Evolutionary conservation across 2,113 vertebrate species (phyloP).

Genomic region (Hemiscyllium ocellatum): DNA sequence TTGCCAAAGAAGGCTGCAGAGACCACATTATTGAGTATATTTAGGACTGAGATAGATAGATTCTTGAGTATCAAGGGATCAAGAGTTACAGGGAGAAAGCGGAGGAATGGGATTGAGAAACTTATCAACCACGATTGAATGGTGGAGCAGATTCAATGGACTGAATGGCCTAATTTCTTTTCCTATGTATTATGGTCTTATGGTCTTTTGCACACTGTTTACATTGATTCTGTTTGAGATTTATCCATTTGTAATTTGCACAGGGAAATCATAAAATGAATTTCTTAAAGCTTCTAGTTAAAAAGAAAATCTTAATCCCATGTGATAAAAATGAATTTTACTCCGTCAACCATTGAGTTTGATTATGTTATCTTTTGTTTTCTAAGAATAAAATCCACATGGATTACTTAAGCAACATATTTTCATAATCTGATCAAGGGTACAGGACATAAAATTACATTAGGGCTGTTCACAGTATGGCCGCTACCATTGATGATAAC

Average conservation of each 20-base stretch:
- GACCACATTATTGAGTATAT: too few relatives aligned
- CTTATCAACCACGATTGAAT: too few relatives aligned
- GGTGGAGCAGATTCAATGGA: too few relatives aligned
- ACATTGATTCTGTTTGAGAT: neutral
- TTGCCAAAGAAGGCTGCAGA: too few relatives aligned
- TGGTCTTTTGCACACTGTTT: neutral
- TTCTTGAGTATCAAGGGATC: too few relatives aligned
- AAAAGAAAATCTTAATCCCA: neutral
- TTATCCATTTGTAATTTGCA: neutral
- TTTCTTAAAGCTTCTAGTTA: neutral
- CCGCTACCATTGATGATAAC: neutral
- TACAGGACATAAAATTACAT: neutral
- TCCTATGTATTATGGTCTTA: too few relatives aligned
- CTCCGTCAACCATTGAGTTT: neutral
- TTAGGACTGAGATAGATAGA: too few relatives aligned
- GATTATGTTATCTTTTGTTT: neutral
- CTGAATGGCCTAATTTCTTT: too few relatives aligned
- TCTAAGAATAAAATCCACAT: neutral
- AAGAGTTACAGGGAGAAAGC: too few relatives aligned
- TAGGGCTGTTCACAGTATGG: neutral
- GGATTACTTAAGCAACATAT: neutral
- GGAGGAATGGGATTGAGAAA: too few relatives aligned
- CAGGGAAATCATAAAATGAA: neutral
- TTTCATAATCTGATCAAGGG: neutral
- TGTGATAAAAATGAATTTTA: neutral